Conservation (phyloP, 2,113 vertebrate genomes). For the Gavia stellata region DNA sequence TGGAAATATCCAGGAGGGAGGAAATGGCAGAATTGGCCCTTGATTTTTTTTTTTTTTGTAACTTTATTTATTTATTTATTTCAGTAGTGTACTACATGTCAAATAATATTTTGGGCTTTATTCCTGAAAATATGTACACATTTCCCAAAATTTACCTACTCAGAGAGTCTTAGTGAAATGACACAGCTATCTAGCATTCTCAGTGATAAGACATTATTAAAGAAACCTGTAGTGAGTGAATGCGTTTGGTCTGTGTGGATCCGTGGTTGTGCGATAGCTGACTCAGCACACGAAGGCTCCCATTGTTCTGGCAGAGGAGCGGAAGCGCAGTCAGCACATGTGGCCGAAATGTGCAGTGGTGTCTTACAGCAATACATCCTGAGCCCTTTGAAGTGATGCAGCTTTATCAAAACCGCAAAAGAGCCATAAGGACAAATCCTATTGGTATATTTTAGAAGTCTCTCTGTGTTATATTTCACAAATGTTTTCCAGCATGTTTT, state of each 20-base stretch:
- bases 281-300: background rate
- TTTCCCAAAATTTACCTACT: background rate
- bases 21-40: background rate
- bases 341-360: constrained; percentile 16
- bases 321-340: constrained; percentile 42
- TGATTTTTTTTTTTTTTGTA: background rate
- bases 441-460: background rate
- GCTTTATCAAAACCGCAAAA: background rate
- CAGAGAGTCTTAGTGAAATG: background rate
- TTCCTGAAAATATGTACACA: background rate
- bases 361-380: background rate
- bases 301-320: constrained; percentile 18
- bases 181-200: background rate
- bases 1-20: background rate
- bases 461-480: background rate
- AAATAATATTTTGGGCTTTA: background rate
- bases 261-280: background rate
- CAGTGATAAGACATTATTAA: background rate
- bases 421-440: background rate
- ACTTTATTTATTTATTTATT: background rate
- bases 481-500: background rate
- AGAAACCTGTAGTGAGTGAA: background rate
- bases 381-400: background rate
- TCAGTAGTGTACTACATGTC: background rate
- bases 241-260: rapidly evolving